These are phyloP conservation scores for Diaphora mendica DNA, from an alignment of 2,888 invertebrate species.

Conservation along the genomic window DNA sequence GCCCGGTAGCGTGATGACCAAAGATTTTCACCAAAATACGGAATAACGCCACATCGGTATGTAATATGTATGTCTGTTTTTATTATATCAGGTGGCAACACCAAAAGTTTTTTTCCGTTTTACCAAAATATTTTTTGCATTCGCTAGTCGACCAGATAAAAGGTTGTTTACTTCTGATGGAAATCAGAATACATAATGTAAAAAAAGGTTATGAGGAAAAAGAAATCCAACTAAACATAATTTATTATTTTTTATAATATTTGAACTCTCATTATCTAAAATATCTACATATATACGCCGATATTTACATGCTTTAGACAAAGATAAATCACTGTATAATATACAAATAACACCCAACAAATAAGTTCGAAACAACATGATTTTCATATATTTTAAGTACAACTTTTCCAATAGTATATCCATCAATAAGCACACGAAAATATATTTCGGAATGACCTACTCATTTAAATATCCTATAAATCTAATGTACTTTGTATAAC, in stretches of 20 bases:
- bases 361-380: conserved; percentile 72
- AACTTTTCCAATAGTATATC: conserved; percentile 64
- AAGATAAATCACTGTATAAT: conserved; percentile 79
- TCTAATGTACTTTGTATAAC: conserved; percentile 55
- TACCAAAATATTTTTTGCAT: no score
- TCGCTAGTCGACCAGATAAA: no score
- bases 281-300: conserved; percentile 82
- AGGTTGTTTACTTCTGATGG: no score
- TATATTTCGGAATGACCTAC: conserved; percentile 64
- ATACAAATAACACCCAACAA: conserved; percentile 81
- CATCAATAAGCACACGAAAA: conserved; percentile 64
- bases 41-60: no score
- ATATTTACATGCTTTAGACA: conserved; percentile 82
- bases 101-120: no score
- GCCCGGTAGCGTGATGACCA: no score
- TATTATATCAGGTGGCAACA: no score
- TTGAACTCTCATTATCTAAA: conserved; percentile 84
- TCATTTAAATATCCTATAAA: conserved; percentile 53
- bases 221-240: conserved; percentile 80
- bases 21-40: no score
- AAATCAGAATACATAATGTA: background rate
- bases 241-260: conserved; percentile 84
- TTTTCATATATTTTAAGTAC: conserved; percentile 75
- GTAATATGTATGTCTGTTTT: no score
- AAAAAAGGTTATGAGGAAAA: background rate